These are phyloP conservation scores for Eristalis intricaria DNA, from an alignment of 2,888 invertebrate species.

Conservation along the genomic window DNA sequence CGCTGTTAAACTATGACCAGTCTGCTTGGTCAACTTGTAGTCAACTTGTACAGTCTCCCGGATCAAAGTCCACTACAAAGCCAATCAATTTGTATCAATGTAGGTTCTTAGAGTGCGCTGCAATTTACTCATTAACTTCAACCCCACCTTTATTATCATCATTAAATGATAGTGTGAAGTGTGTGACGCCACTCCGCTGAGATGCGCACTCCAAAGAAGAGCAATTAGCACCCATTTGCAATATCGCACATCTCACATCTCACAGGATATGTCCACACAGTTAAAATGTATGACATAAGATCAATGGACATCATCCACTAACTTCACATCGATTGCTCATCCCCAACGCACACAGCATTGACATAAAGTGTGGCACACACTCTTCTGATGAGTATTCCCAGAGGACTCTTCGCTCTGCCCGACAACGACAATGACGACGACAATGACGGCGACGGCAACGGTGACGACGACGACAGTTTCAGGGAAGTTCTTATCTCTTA, in stretches of 20 bases:
- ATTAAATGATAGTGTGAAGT: neutral
- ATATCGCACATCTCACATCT: neutral
- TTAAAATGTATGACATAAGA: neutral
- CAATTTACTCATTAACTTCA: neutral
- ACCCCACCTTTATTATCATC: neutral
- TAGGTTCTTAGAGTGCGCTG: neutral
- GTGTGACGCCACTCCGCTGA: neutral
- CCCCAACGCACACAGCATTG: neutral
- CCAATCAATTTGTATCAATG: too few species aligned
- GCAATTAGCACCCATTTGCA: neutral
- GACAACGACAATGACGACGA: neutral
- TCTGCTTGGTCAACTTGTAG: too few species aligned
- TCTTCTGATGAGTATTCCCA: conserved; percentile 5
- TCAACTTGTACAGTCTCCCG: too few species aligned
- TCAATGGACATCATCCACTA: conserved; percentile 7
- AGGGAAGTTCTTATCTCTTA: conserved; percentile 8
- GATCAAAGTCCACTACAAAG: too few species aligned
- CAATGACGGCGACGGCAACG: neutral
- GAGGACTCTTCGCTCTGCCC: neutral
- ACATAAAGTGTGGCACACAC: neutral
- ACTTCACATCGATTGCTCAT: neutral
- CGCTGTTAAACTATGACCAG: too few species aligned
- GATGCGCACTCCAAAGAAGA: neutral
- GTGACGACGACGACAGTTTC: neutral
- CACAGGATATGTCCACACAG: neutral